Evolutionary conservation across 2,113 vertebrate genomes (phyloP), one percentile per base, ranked within the genome.

Genomic region (Petroica traversi): DNA sequence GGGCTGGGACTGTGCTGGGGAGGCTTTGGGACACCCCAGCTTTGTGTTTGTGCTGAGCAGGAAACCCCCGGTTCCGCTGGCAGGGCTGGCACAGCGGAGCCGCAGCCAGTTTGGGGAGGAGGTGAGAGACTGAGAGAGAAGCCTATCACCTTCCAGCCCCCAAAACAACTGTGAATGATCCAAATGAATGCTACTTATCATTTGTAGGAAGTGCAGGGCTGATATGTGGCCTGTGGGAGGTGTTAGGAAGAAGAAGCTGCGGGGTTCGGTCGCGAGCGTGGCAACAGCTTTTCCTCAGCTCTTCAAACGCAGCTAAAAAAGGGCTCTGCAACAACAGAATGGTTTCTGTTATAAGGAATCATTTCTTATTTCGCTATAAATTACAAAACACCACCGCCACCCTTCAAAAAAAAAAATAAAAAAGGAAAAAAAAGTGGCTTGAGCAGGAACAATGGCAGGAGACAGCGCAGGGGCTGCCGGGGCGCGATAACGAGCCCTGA

Each of bases 361-460:
- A 14, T 51, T 48, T 49, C 75, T 79, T 55, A 58, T 57, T 92
- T 92, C 74, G 63, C 91, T 76, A 36, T 81, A 91, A 94, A 92
- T 76, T 73, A 92, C 78, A 82, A 55, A 92, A n/a, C 41, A 40
- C 36, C 43, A 38, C 17, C 64, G 8, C 51, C 72, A 36, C 61
- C 16, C 24, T 31, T 24, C 5, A 26, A 17, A 49, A 54, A 34
- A 49, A n/a, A 52, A 75, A 48, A 72, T 31, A 14, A 8, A 68
- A 36, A 14, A 14, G 29, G 33, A 19, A n/a, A 36, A 43, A 40
- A 51, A 4, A 19, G 69, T 55, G 96, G 29, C 55, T 90, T 15
- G 36, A 75, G 87, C 55, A 48, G 36, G 81, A 97, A 96, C 95
- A 96, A 95, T 96, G 63, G 31, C 95, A 95, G 96, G 95, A 97